phyloP scores from a whole-genome alignment of 2,888 invertebrate genomes.

The Diachrysia chrysitis region DNA sequence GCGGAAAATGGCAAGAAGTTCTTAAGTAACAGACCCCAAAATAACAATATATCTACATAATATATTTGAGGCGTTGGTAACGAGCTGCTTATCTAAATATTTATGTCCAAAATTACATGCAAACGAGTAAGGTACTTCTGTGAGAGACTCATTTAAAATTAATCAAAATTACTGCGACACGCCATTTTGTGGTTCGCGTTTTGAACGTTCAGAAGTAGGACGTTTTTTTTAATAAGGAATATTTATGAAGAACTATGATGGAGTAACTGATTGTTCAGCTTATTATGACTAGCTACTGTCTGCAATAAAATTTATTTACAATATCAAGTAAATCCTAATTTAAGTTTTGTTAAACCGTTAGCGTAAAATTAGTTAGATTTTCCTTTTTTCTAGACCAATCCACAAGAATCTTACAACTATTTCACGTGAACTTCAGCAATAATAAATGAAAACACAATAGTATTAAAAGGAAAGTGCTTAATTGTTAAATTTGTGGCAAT shows the following conservation, averaged over 20 bases:
- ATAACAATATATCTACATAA: conserved; percentile 5
- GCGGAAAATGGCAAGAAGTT: neutral
- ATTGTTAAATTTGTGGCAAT: no score
- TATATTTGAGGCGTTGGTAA: neutral
- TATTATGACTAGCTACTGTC: no score
- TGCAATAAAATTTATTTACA: no score
- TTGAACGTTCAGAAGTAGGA: neutral
- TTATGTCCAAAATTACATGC: neutral
- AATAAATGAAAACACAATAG: no score
- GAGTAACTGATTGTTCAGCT: neutral
- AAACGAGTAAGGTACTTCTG: neutral
- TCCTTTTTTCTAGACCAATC: no score
- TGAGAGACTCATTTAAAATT: conserved; percentile 3
- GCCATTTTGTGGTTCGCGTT: neutral
- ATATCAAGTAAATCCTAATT: no score
- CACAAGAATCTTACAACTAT: no score
- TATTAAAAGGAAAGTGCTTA: no score
- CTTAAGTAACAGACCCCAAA: neutral
- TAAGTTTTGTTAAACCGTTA: no score
- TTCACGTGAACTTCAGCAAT: no score
- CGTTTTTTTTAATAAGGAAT: neutral
- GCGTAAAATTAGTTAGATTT: no score
- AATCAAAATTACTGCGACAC: neutral
- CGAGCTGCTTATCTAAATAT: conserved; percentile 7
- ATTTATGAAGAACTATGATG: neutral